A percentile compares a stretch with the other conserved stretches of the same genome.
Evolutionary conservation across 2,888 invertebrate genomes (phyloP).

Genomic region (Antitype chi): DNA sequence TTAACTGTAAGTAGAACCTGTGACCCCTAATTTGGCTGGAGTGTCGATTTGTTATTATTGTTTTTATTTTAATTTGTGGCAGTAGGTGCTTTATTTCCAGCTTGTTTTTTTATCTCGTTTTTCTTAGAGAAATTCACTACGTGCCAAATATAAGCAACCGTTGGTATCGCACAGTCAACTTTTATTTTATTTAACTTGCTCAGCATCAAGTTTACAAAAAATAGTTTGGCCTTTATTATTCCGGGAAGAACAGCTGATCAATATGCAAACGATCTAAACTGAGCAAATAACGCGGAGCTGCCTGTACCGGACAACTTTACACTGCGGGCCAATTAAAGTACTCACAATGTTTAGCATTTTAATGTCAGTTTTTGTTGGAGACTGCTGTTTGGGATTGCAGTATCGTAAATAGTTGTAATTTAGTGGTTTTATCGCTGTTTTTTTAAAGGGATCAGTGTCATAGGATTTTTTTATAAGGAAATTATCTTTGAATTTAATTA

Average conservation of each 20-base stretch:
- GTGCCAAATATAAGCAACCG: neutral
- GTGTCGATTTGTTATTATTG: neutral
- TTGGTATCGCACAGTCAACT: neutral
- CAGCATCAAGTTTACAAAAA: slow-evolving; percentile 25
- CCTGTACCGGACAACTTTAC: slow-evolving; percentile 28
- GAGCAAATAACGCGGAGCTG: slow-evolving; percentile 12
- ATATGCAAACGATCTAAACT: slow-evolving; percentile 50
- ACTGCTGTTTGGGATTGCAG: slow-evolving; percentile 39
- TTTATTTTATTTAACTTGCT: neutral
- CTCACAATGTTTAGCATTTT: slow-evolving; percentile 45
- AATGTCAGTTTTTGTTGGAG: slow-evolving; percentile 45
- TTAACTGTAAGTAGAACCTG: neutral
- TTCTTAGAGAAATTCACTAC: neutral
- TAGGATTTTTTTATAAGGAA: neutral
- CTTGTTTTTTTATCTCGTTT: neutral
- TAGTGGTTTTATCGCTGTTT: slow-evolving; percentile 12
- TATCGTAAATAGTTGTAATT: slow-evolving; percentile 26
- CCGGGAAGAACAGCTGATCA: slow-evolving; percentile 14
- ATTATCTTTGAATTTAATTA: neutral
- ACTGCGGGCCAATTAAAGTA: slow-evolving; percentile 40
- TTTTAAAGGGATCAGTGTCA: neutral
- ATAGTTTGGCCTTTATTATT: slow-evolving; percentile 32
- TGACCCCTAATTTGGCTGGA: slow-evolving; percentile 1
- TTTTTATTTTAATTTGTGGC: neutral
- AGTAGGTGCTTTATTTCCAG: neutral